phyloP scores from a whole-genome alignment of 2,797 vertebrate species.

The Furcifer pardalis region DNA sequence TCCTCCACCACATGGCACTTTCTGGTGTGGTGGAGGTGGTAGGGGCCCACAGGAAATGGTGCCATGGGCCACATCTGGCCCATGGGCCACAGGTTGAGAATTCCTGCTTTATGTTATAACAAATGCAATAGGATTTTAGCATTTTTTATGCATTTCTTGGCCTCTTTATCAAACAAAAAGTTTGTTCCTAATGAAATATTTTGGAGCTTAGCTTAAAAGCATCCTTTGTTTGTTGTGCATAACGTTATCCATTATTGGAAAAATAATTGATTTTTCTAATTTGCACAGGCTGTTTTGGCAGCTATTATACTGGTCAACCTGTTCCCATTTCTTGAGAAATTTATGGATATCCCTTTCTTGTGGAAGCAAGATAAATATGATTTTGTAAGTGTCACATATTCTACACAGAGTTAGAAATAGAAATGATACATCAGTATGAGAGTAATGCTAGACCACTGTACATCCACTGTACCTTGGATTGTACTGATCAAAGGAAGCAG shows the following conservation, averaged over 20 bases:
- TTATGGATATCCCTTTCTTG: constrained; percentile 62
- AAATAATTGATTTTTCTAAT: background rate
- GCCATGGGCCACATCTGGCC: too few species aligned
- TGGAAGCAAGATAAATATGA: constrained; percentile 68
- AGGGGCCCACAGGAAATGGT: too few species aligned
- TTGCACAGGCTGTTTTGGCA: constrained; percentile 67
- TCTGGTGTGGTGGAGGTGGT: too few species aligned
- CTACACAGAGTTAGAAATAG: background rate
- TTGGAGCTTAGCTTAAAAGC: background rate
- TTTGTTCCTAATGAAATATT: background rate
- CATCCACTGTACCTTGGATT: background rate
- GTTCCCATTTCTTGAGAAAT: constrained; percentile 64
- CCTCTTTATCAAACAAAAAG: constrained; percentile 8
- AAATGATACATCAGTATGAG: background rate
- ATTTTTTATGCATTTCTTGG: too few species aligned
- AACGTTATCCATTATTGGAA: constrained; percentile 3
- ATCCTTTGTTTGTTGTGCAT: background rate
- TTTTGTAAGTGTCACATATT: constrained; percentile 59
- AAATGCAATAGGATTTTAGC: too few species aligned
- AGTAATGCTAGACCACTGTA: background rate
- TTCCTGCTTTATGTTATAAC: too few species aligned
- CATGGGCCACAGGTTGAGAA: too few species aligned
- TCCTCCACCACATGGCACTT: too few species aligned
- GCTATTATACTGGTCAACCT: constrained; percentile 69
- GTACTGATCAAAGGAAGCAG: background rate